A percentile compares a stretch with the other conserved stretches of the same genome.
Conservation (phyloP, 2,888 invertebrate species). For the Lottia gigantea region DNA sequence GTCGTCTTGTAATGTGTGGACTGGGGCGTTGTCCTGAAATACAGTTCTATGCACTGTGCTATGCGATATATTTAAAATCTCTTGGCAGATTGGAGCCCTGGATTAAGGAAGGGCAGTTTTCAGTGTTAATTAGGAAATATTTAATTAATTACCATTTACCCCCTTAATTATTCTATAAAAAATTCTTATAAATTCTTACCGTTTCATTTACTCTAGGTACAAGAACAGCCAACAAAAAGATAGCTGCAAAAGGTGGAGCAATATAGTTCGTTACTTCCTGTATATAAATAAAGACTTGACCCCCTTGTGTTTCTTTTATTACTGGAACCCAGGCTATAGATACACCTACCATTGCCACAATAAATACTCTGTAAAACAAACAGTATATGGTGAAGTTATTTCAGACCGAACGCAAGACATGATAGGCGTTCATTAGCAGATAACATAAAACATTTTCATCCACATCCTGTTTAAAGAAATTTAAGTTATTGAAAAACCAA, state of each 20-base stretch:
- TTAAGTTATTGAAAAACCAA: constrained; percentile 62
- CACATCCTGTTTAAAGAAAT: neutral
- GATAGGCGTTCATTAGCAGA: neutral
- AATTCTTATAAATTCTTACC: constrained; percentile 53
- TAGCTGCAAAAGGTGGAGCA: constrained; percentile 58
- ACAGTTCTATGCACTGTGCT: too few species aligned
- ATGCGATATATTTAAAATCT: too few species aligned
- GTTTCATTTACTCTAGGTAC: constrained; percentile 59
- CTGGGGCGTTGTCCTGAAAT: too few species aligned
- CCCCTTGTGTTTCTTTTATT: constrained; percentile 59
- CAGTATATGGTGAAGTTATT: neutral
- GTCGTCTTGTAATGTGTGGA: too few species aligned
- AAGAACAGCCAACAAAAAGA: constrained; percentile 55
- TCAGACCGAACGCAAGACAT: neutral
- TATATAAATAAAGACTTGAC: constrained; percentile 62
- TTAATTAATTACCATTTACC: too few species aligned
- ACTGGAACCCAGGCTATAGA: constrained; percentile 63
- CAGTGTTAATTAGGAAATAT: too few species aligned
- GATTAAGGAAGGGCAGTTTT: too few species aligned
- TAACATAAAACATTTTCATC: neutral
- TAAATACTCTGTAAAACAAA: constrained; percentile 43
- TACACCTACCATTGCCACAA: constrained; percentile 58
- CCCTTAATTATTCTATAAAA: too few species aligned
- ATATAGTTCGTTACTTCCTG: constrained; percentile 62
- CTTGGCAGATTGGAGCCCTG: too few species aligned